These are phyloP conservation scores for Hippocampus kuda DNA, from an alignment of 2,797 vertebrate genomes.

Conservation along the genomic window DNA sequence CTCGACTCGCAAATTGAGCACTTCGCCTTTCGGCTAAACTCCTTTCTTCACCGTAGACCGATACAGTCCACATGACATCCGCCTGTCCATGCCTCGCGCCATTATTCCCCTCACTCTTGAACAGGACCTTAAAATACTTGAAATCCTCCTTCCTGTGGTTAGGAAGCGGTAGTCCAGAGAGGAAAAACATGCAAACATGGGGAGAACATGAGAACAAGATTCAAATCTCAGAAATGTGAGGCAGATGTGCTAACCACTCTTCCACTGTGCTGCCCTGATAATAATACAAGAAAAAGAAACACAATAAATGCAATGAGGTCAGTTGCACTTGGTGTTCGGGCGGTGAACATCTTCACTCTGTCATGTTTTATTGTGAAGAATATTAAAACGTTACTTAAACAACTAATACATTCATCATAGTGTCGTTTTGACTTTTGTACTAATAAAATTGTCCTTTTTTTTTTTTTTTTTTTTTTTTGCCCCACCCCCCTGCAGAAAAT, in stretches of 20 bases:
- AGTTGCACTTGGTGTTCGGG: not conserved
- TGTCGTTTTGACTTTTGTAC: not conserved
- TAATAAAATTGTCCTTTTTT: not conserved
- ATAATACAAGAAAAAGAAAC: not conserved
- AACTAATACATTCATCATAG: not conserved
- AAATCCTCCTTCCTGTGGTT: not conserved
- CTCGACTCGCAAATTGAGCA: too few relatives aligned
- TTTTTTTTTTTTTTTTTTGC: accelerated
- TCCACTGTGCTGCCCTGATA: too few relatives aligned
- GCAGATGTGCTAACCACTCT: too few relatives aligned
- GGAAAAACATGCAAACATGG: not conserved
- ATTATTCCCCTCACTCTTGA: too few relatives aligned
- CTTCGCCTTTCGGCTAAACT: too few relatives aligned
- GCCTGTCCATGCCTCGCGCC: too few relatives aligned
- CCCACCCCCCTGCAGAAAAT: not conserved
- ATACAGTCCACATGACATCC: too few relatives aligned
- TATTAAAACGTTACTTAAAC: not conserved
- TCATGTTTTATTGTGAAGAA: not conserved
- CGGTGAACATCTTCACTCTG: too few relatives aligned
- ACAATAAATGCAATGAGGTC: not conserved
- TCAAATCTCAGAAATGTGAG: not conserved
- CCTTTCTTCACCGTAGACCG: too few relatives aligned
- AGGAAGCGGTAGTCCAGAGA: not conserved
- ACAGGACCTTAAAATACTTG: too few relatives aligned
- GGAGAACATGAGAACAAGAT: not conserved